Conservation (phyloP, 2,113 vertebrate species). For the Pangasianodon hypophthalmus region DNA sequence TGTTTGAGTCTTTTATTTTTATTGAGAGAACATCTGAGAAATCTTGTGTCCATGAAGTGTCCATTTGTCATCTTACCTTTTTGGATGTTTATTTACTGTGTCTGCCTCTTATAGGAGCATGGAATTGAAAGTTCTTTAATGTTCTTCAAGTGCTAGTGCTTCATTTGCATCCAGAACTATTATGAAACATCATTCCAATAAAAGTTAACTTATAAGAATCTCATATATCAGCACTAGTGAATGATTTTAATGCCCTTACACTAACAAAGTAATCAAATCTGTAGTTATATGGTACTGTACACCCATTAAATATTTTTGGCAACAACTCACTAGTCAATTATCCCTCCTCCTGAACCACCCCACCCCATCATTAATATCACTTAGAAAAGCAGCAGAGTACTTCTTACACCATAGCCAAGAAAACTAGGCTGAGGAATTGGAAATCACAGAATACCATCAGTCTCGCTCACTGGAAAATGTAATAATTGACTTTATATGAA, state of each 20-base stretch:
- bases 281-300: not conserved
- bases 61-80: not conserved
- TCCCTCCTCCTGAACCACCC: not conserved
- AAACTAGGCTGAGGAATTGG: not conserved
- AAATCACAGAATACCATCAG: not conserved
- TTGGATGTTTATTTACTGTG: not conserved
- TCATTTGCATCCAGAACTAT: not conserved
- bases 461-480: not conserved
- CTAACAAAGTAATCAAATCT: not conserved
- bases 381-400: not conserved
- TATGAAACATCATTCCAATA: not conserved
- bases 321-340: not conserved
- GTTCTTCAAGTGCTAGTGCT: not conserved
- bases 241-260: not conserved
- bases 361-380: not conserved
- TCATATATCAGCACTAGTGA: not conserved
- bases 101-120: not conserved
- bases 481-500: not conserved
- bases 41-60: not conserved
- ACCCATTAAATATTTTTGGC: not conserved
- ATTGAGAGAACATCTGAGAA: not conserved
- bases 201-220: not conserved
- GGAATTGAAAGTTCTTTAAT: not conserved
- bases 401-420: not conserved
- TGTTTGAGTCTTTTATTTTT: not conserved